phyloP scores from a whole-genome alignment of 1,140 invertebrate genomes.

The Papilio dardanus region DNA sequence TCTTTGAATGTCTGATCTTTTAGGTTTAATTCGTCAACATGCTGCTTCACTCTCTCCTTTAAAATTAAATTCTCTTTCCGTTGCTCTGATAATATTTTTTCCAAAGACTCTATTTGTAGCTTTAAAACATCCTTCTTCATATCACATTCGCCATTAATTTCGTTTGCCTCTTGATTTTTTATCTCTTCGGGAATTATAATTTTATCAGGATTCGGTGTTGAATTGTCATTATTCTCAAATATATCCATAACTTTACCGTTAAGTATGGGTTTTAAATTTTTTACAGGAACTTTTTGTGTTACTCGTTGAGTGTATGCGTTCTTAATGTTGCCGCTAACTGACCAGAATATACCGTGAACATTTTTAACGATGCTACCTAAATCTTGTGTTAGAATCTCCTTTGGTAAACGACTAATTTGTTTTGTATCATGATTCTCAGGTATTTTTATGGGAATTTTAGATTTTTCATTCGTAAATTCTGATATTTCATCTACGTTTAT shows the following conservation, averaged over 20 bases:
- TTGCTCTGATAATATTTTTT: slow-evolving; percentile 66
- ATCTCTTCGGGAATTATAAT: not conserved
- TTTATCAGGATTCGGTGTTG: not conserved
- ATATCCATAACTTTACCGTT: slow-evolving; percentile 74
- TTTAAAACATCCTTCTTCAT: slow-evolving; percentile 59
- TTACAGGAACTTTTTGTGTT: slow-evolving; percentile 54
- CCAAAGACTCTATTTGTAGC: slow-evolving; percentile 69
- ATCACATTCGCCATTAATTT: slow-evolving; percentile 38
- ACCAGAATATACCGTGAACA: slow-evolving; percentile 76
- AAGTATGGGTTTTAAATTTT: slow-evolving; percentile 55
- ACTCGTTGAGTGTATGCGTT: slow-evolving; percentile 67
- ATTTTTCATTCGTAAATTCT: slow-evolving; percentile 67
- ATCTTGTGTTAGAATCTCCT: slow-evolving; percentile 72
- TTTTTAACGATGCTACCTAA: slow-evolving; percentile 75
- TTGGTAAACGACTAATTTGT: slow-evolving; percentile 63
- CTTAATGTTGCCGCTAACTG: slow-evolving; percentile 72
- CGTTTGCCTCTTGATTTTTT: slow-evolving; percentile 41
- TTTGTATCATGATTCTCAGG: slow-evolving; percentile 55
- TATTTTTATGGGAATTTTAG: slow-evolving; percentile 60
- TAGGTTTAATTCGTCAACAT: slow-evolving; percentile 63
- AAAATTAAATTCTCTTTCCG: slow-evolving; percentile 64
- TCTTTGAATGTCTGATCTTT: slow-evolving; percentile 75
- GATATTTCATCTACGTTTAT: slow-evolving; percentile 66
- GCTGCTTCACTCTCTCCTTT: slow-evolving; percentile 64
- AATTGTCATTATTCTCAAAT: slow-evolving; percentile 64